phyloP scores from a whole-genome alignment of 1,140 invertebrate species.

The Lysiphlebus fabarum region DNA sequence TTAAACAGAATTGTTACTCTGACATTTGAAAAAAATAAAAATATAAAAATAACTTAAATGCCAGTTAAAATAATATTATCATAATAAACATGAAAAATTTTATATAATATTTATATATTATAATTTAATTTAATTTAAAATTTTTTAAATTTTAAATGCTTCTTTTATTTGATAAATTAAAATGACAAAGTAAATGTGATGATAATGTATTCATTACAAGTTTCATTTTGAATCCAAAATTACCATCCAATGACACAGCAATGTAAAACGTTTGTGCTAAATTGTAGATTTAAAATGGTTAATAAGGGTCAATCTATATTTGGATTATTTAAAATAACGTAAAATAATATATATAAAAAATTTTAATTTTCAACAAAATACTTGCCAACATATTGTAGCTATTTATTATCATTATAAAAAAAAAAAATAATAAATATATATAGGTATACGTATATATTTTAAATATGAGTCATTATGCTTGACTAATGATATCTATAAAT shows the following conservation, averaged over 20 bases:
- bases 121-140: constrained; percentile 14
- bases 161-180: constrained; percentile 32
- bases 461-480: too few species aligned
- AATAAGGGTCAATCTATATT: constrained; percentile 13
- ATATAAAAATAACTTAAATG: too few species aligned
- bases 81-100: too few species aligned
- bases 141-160: constrained; percentile 33
- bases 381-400: neutral
- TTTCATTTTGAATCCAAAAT: constrained; percentile 32
- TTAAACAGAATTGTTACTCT: too few species aligned
- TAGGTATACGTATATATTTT: too few species aligned
- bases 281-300: constrained; percentile 20
- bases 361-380: constrained; percentile 3
- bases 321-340: constrained; percentile 9
- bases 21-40: too few species aligned
- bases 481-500: neutral
- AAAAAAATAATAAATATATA: too few species aligned
- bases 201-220: constrained; percentile 39
- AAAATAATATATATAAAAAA: constrained; percentile 15
- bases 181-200: constrained; percentile 6
- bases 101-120: too few species aligned
- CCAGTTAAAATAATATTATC: too few species aligned
- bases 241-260: constrained; percentile 45
- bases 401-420: neutral
- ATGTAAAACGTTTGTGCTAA: constrained; percentile 26